Conservation (phyloP, 2,888 invertebrate genomes). For the Crematogaster levior region DNA sequence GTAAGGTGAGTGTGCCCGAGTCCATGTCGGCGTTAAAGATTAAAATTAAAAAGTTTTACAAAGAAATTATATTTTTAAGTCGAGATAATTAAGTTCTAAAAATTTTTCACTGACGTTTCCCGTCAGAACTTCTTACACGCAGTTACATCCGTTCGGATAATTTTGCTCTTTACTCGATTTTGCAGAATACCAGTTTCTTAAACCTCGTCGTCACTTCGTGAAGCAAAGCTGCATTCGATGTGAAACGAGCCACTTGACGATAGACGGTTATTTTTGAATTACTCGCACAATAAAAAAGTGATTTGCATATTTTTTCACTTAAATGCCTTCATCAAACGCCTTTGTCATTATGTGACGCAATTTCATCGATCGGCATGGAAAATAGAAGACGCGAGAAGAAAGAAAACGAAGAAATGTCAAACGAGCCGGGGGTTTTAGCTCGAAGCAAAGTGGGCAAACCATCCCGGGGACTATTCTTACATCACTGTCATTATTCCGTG, state of each 20-base stretch:
- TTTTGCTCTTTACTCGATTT: not conserved
- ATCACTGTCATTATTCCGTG: conserved; percentile 38
- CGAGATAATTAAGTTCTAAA: not conserved
- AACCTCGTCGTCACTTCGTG: not conserved
- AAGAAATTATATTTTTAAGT: not conserved
- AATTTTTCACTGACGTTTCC: not conserved
- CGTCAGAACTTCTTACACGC: not conserved
- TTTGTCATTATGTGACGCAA: conserved; percentile 69
- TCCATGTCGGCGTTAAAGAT: not conserved
- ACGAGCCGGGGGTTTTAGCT: not conserved
- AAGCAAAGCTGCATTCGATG: not conserved
- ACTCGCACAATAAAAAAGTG: conserved; percentile 53
- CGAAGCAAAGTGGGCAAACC: not conserved
- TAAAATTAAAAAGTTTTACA: not conserved
- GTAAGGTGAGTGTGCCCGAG: conserved; percentile 19
- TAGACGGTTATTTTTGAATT: conserved; percentile 40
- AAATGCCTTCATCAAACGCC: conserved; percentile 66
- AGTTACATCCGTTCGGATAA: not conserved
- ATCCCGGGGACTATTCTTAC: conserved; percentile 37
- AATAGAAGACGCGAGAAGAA: conserved; percentile 22
- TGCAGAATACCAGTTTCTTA: not conserved
- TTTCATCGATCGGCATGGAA: conserved; percentile 58
- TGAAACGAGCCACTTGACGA: conserved; percentile 28
- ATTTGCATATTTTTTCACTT: conserved; percentile 59
- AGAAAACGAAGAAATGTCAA: conserved; percentile 51